phyloP scores from a whole-genome alignment of 2,888 invertebrate species.

The Thymelicus lineola region DNA sequence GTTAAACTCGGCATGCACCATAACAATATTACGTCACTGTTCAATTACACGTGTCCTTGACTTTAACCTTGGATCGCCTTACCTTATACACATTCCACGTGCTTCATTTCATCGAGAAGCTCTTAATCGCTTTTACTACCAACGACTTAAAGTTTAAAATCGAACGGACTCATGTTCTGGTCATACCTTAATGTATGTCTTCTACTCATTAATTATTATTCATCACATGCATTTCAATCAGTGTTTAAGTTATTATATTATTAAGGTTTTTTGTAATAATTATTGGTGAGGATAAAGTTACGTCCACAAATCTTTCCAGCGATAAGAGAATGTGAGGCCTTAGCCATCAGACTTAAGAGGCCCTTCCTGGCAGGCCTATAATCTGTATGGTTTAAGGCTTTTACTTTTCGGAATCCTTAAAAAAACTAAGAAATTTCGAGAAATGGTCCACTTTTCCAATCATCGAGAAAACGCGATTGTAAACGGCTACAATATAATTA shows the following conservation, averaged over 20 bases:
- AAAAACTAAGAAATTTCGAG: too few species aligned
- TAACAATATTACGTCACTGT: conserved; percentile 24
- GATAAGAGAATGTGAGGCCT: too few species aligned
- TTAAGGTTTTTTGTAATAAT: background rate
- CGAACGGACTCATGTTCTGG: background rate
- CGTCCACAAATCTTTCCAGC: too few species aligned
- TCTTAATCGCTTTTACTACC: background rate
- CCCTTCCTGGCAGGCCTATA: too few species aligned
- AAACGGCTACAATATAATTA: too few species aligned
- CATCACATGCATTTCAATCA: conserved; percentile 13
- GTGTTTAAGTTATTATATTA: conserved; percentile 9
- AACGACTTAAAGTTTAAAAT: background rate
- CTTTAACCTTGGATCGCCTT: conserved; percentile 35
- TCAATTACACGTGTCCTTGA: conserved; percentile 34
- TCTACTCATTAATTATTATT: conserved; percentile 9
- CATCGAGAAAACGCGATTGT: too few species aligned
- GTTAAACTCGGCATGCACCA: conserved; percentile 22
- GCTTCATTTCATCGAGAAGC: conserved; percentile 3
- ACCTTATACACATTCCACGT: conserved; percentile 15
- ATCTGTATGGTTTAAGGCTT: too few species aligned
- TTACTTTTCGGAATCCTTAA: too few species aligned
- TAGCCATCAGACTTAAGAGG: too few species aligned
- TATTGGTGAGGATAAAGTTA: too few species aligned
- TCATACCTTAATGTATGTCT: background rate
- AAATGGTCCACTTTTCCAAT: too few species aligned